phyloP scores from a whole-genome alignment of 2,888 invertebrate genomes.

The Hipparchia semele region DNA sequence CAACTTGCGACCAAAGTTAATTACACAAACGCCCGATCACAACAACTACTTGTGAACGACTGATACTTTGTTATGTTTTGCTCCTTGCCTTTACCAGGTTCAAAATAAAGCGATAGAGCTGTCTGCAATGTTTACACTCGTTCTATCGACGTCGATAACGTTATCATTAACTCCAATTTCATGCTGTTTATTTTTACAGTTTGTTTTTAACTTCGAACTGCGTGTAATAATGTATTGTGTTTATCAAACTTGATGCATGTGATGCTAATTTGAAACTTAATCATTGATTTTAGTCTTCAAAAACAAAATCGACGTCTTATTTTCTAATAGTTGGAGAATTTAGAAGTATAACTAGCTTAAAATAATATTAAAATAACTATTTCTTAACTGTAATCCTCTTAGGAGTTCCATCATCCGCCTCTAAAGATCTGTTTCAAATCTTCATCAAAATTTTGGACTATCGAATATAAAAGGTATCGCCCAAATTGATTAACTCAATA shows the following conservation, averaged over 20 bases:
- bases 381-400: background rate
- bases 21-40: constrained; percentile 52
- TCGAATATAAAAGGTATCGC: no score
- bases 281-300: no score
- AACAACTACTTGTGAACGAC: constrained; percentile 65
- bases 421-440: background rate
- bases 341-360: no score
- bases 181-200: background rate
- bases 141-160: constrained; percentile 58
- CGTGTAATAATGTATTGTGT: background rate
- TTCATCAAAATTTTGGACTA: no score
- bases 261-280: background rate
- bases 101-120: constrained; percentile 59
- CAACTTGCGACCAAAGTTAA: constrained; percentile 1
- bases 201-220: background rate
- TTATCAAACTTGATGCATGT: background rate
- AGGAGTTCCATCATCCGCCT: background rate
- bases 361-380: no score
- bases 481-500: no score
- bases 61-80: constrained; percentile 79
- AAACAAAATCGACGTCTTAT: no score
- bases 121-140: constrained; percentile 72
- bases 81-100: constrained; percentile 66
- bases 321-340: no score
- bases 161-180: constrained; percentile 32